Evolutionary conservation across 30 jellyfish, hydroid and myxozoan species (phyloP), one percentile per base, ranked within the genome.

Genomic region (Hydra vulgaris): DNA sequence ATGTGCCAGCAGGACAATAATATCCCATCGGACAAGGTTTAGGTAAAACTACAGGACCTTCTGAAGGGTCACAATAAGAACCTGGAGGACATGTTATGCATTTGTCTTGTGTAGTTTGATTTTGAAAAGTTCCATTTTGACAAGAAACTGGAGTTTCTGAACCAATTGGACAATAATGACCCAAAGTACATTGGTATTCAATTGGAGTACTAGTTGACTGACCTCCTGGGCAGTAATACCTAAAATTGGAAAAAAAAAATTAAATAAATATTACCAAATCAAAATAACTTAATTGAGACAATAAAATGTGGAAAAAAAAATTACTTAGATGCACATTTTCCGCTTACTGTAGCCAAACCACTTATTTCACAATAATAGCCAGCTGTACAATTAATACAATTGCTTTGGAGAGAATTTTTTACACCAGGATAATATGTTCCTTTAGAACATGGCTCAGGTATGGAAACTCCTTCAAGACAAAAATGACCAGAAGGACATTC

Each of bases 211-310:
- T 70, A 0, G 86, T 55, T 19, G 94, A 72, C 70, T 92, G 95
- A 16, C 98, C 98, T 4, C 86, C 87, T n/a, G 96, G 98, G 78
- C 98, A 92, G 86, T 78, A 92, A 72, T 17, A 87, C 23, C 98
- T 92, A 74, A 25, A 82, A 12, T 40, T 40, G 5, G 12, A 40
- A 40, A 40, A 40, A 40, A 8, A 73, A 21, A 8, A 20, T n/a
- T 21, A 21, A 1, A 80, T 0, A 0, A 26, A 1, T 18, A 27
- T 18, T 53, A 26, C 27, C 80, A 54, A 52, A 77, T 82, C 7
- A 3, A 0, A 74, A 26, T 27, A 7, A 0, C 12, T 19, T 7
- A 74, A 23, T 74, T 77, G 15, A 23, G 18, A 16, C 27, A 4
- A 66, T 15, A 67, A 61, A 27, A 66, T 66, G 7, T 66, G 5